Conservation (phyloP, 2,113 vertebrate species). For the Dipodomys ordii region DNA sequence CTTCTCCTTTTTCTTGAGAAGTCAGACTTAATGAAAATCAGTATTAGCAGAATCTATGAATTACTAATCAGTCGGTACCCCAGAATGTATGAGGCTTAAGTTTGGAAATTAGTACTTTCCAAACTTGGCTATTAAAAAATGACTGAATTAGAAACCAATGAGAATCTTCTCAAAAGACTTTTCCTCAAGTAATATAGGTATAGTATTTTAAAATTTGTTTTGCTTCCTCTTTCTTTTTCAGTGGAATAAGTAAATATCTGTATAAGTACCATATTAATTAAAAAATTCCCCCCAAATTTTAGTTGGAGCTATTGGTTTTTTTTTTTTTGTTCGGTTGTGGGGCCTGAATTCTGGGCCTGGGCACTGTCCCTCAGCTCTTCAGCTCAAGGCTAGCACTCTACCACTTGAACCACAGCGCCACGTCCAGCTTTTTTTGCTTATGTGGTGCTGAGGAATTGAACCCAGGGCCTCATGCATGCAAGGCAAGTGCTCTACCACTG, state of each 20-base stretch:
- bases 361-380: too few species aligned
- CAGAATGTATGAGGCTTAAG: slow-evolving; percentile 43
- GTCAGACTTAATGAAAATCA: slow-evolving; percentile 41
- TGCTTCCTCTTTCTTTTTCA: neutral
- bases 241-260: neutral
- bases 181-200: neutral
- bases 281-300: slow-evolving; percentile 10
- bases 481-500: too few species aligned
- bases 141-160: slow-evolving; percentile 19
- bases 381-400: too few species aligned
- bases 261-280: neutral
- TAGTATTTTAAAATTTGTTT: neutral
- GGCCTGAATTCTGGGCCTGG: too few species aligned
- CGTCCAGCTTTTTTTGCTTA: too few species aligned
- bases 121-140: slow-evolving; percentile 22
- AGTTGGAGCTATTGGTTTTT: neutral
- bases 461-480: too few species aligned
- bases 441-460: too few species aligned
- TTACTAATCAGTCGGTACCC: slow-evolving; percentile 3
- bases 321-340: too few species aligned
- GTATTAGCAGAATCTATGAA: neutral
- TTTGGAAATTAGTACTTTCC: slow-evolving; percentile 44
- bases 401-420: too few species aligned
- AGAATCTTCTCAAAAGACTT: neutral
- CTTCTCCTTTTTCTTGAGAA: slow-evolving; percentile 32